Base-by-base conservation (phyloP, 2,113 vertebrate genomes). In the Symphodus melops region DNA sequence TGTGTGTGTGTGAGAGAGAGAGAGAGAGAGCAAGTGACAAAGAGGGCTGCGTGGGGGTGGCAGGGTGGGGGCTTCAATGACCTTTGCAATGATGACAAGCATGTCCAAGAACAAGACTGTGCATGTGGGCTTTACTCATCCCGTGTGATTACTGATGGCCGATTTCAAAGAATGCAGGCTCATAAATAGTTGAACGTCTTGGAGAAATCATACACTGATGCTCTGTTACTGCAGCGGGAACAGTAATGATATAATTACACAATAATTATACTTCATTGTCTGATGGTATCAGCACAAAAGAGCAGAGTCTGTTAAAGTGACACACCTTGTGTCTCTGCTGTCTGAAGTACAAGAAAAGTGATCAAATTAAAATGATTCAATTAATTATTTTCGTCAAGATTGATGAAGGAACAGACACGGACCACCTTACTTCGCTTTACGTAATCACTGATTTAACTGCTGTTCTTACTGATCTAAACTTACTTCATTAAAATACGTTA, bases 31-130 rank as follows among this genome's bases (percentile, higher is more conserved):
- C 57, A 73, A 16, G 23, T 46, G 79, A 79, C 61, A 74, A 48
- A 58, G 81, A 58, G 48, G 52, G 68, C 8, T 46, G 56, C 69
- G 65, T 75, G 57, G 37, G 74, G 74, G 52, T 73, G 68, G 83
- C 57, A 73, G 61, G 75, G 67, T 64, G 73, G 74, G 71, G 71
- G 90, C 85, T 90, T 84, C 82, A 66, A 52, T 94, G 95, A 96
- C 96, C 93, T 96, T 94, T 95, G 86, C 90, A 79, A 94, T 95
- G 96, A 96, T 96, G 95, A 96, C 95, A 88, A 92, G 89, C 73
- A 91, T 87, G 83, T 83, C 86, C 84, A 86, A 71, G 70, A 86
- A 89, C 76, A 89, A 77, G 73, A 68, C 82, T 81, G 76, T 77
- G 75, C 72, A 76, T 76, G 85, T 79, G 83, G 77, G 75, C 68